phyloP scores from a whole-genome alignment of 2,113 vertebrate species.

The Toxostoma redivivum region DNA sequence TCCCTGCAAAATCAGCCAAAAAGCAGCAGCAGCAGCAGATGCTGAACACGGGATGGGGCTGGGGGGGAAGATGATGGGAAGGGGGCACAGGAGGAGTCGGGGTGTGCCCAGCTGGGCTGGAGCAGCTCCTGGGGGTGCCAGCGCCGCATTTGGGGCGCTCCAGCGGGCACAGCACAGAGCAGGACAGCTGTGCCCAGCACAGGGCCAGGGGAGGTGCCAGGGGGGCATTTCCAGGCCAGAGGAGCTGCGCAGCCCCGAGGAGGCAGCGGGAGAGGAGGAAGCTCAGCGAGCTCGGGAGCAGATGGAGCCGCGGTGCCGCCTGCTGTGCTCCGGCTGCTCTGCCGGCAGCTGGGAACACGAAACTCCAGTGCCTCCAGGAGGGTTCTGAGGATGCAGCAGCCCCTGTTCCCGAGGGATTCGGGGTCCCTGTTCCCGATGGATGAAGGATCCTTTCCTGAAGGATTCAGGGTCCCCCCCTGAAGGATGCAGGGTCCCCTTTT shows the following conservation, averaged over 20 bases:
- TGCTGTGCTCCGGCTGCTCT: neutral
- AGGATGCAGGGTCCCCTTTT: neutral
- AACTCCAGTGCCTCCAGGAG: accelerated
- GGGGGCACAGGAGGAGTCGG: neutral
- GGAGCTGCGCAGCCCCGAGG: accelerated
- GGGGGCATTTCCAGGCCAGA: neutral
- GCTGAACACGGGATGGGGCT: neutral
- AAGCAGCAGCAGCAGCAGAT: neutral
- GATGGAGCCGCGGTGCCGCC: neutral
- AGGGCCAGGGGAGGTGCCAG: too few species aligned
- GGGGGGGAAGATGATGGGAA: accelerated
- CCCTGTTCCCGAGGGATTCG: neutral
- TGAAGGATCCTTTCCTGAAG: neutral
- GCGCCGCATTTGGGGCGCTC: accelerated
- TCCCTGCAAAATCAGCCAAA: neutral
- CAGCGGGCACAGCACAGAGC: accelerated
- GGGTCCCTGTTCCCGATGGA: neutral
- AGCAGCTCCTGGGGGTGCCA: neutral
- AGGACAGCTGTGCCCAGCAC: neutral
- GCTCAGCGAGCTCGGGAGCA: neutral
- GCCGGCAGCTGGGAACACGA: neutral
- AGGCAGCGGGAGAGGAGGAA: neutral
- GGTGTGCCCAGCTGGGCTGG: neutral
- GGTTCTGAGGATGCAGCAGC: accelerated
- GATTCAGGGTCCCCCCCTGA: too few species aligned